Percentiles rank a stretch among this genome's conserved stretches.
Evolutionary conservation across 2,888 invertebrate genomes (phyloP).

Genomic region (Drosophila anomelani): DNA sequence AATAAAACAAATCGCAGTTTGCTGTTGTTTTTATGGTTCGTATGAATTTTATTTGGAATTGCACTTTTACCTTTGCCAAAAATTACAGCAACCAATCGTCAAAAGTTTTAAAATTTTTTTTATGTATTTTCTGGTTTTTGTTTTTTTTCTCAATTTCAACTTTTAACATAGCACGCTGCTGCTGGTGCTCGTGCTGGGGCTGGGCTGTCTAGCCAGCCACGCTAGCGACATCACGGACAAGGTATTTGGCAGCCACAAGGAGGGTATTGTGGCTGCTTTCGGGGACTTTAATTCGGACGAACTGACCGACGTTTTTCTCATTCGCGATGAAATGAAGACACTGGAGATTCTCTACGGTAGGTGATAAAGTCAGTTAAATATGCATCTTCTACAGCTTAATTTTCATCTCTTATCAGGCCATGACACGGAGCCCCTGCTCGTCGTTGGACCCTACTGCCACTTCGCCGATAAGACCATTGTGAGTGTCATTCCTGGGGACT

Average conservation of each 20-base stretch:
- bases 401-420: constrained; percentile 16
- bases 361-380: not conserved
- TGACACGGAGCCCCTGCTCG: constrained; percentile 85
- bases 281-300: constrained; percentile 98
- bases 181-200: constrained; percentile 46
- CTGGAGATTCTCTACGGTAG: constrained; percentile 90
- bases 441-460: constrained; percentile 87
- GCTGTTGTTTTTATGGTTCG: constrained; percentile 58
- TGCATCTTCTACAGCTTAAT: not conserved
- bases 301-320: constrained; percentile 95
- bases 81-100: constrained; percentile 66
- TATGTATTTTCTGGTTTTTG: constrained; percentile 50
- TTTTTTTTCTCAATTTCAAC: constrained; percentile 17
- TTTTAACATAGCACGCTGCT: constrained; percentile 36
- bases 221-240: constrained; percentile 89
- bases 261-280: constrained; percentile 95
- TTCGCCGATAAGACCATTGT: constrained; percentile 88
- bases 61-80: constrained; percentile 70
- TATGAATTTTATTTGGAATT: constrained; percentile 75
- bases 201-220: constrained; percentile 7
- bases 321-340: constrained; percentile 87
- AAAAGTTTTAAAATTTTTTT: constrained; percentile 72
- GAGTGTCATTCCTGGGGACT: constrained; percentile 96
- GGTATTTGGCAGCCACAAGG: constrained; percentile 89
- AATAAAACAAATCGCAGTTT: constrained; percentile 13